A percentile compares a stretch with the other conserved stretches of the same genome.
Conservation (phyloP, 1,140 invertebrate species). For the Dinothrombium tinctorium region DNA sequence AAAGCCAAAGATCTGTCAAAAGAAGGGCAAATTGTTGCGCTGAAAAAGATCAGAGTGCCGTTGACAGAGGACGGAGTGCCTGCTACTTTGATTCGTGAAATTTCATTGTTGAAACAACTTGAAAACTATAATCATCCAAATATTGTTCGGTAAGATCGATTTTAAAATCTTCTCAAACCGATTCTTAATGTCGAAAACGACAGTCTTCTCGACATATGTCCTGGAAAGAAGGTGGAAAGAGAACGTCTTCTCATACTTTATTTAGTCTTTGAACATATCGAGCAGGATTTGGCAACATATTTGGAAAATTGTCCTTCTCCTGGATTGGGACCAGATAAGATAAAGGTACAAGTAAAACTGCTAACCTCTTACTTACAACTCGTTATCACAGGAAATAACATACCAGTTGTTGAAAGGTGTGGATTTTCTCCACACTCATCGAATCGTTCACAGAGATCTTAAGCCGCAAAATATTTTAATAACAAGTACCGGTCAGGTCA, state of each 20-base stretch:
- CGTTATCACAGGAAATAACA: conserved; percentile 41
- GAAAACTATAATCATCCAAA: conserved; percentile 68
- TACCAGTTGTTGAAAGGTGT: conserved; percentile 71
- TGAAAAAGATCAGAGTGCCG: conserved; percentile 68
- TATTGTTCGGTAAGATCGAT: conserved; percentile 42
- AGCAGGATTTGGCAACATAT: conserved; percentile 58
- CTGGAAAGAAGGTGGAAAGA: conserved; percentile 42
- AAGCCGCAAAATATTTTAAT: conserved; percentile 91
- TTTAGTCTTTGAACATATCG: conserved; percentile 90
- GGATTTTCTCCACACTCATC: conserved; percentile 76
- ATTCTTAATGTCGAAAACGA: conserved; percentile 13
- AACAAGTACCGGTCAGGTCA: conserved; percentile 51
- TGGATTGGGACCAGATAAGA: conserved; percentile 37
- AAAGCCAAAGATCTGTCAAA: conserved; percentile 55
- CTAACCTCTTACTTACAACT: background rate
- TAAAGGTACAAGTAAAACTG: conserved; percentile 33
- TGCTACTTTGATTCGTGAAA: conserved; percentile 64
- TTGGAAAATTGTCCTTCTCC: conserved; percentile 43
- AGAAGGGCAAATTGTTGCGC: conserved; percentile 50
- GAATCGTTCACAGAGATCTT: conserved; percentile 69
- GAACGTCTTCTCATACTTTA: conserved; percentile 53
- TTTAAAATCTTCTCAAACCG: background rate
- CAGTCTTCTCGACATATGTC: conserved; percentile 72
- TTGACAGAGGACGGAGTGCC: conserved; percentile 69
- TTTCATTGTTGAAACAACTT: conserved; percentile 61